These are phyloP conservation scores for Agonopterix arenella DNA, from an alignment of 2,888 invertebrate species.

Conservation along the genomic window DNA sequence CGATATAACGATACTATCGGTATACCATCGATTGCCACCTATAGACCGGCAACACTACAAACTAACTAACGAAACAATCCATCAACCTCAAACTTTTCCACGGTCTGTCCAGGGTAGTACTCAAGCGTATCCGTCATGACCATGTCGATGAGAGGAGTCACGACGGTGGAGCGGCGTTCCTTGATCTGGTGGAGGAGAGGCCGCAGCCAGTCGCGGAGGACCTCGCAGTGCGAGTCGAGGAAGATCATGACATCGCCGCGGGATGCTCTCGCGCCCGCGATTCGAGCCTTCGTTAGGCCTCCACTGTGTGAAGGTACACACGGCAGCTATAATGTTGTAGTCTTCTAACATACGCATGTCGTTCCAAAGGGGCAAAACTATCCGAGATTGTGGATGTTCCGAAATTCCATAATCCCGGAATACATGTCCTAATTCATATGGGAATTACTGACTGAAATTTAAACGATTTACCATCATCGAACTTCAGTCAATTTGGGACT, in stretches of 20 bases:
- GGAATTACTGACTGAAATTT: too few species aligned
- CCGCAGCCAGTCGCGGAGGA: slow-evolving; percentile 86
- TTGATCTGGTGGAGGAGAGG: slow-evolving; percentile 90
- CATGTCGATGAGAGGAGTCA: slow-evolving; percentile 79
- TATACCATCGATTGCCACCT: too few species aligned
- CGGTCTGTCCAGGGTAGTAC: slow-evolving; percentile 15
- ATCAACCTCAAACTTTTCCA: slow-evolving; percentile 21
- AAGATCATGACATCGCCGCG: slow-evolving; percentile 84
- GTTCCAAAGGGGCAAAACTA: too few species aligned
- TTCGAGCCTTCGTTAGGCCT: slow-evolving; percentile 85
- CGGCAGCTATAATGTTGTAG: too few species aligned
- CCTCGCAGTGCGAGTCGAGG: slow-evolving; percentile 94
- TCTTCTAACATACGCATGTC: too few species aligned
- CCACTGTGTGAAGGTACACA: slow-evolving; percentile 69
- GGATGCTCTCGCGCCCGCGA: slow-evolving; percentile 83
- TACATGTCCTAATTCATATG: too few species aligned
- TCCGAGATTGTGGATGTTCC: too few species aligned
- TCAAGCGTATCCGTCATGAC: slow-evolving; percentile 62
- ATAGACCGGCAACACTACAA: too few species aligned
- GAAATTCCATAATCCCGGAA: too few species aligned
- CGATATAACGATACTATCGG: too few species aligned
- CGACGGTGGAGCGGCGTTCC: slow-evolving; percentile 81
- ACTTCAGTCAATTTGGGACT: too few species aligned
- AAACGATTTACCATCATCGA: too few species aligned
- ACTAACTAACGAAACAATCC: not conserved